A percentile compares a stretch with the other conserved stretches of the same genome.
These are phyloP conservation scores for Saturnia japonica DNA, from an alignment of 2,888 invertebrate species.

Conservation along the genomic window DNA sequence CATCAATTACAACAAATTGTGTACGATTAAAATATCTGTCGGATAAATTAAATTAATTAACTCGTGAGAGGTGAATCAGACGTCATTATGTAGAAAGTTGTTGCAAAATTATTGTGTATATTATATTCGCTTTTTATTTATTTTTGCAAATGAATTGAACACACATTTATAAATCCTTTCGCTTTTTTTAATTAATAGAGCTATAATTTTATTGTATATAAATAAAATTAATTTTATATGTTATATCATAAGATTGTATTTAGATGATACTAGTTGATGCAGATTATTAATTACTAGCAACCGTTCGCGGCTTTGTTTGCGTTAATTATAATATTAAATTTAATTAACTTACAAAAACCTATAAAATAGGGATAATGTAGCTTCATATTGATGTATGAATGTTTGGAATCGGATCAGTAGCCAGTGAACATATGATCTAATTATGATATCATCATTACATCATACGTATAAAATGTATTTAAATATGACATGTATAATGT, in stretches of 20 bases:
- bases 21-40: conserved; percentile 39
- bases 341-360: no score
- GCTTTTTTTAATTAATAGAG: conserved; percentile 33
- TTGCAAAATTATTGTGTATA: conserved; percentile 38
- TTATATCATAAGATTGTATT: not conserved
- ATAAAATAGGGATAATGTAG: no score
- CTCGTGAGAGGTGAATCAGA: conserved; percentile 34
- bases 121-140: conserved; percentile 14
- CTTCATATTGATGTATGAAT: no score
- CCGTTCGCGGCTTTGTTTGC: no score
- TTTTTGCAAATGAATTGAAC: conserved; percentile 18
- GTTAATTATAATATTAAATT: no score
- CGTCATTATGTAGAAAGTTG: conserved; percentile 55
- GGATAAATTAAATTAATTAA: conserved; percentile 52
- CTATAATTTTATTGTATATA: conserved; percentile 32
- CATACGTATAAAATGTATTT: no score
- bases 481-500: no score
- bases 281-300: not conserved
- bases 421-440: no score
- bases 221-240: conserved; percentile 1
- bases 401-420: no score
- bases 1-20: conserved; percentile 46
- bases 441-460: no score
- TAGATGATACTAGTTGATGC: not conserved
- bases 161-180: conserved; percentile 28